Conservation (phyloP, 2,797 vertebrate species). For the Tauraco hartlaubi region DNA sequence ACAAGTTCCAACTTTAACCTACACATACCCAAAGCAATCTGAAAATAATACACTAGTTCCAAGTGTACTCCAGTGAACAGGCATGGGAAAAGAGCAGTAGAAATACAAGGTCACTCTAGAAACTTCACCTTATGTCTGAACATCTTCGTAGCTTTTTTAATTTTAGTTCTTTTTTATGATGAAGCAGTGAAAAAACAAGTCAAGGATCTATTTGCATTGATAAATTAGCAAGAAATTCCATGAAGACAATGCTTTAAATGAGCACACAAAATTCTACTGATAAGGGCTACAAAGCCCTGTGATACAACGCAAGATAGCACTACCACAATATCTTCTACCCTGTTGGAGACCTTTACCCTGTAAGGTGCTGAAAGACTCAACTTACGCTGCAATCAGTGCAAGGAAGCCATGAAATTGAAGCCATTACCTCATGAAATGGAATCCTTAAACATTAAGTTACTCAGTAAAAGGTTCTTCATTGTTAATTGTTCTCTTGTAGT, state of each 20-base stretch:
- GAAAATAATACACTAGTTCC: neutral
- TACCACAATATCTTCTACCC: neutral
- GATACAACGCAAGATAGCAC: neutral
- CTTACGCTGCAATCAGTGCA: neutral
- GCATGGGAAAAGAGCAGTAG: neutral
- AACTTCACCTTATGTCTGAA: neutral
- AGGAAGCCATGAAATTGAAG: constrained; percentile 39
- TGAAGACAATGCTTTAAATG: neutral
- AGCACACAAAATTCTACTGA: neutral
- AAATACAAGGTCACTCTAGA: neutral
- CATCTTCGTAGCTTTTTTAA: accelerated
- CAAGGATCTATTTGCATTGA: neutral
- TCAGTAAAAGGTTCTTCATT: neutral
- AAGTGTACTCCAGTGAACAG: neutral
- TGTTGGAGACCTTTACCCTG: neutral
- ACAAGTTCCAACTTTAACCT: neutral
- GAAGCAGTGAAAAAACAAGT: neutral
- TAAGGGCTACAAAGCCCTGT: neutral
- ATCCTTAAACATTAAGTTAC: constrained; percentile 1
- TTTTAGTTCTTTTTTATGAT: neutral
- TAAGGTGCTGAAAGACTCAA: constrained; percentile 24
- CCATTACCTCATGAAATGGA: constrained; percentile 33
- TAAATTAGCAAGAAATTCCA: neutral
- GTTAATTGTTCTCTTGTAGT: neutral
- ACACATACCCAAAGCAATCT: neutral